Base-by-base conservation (phyloP, 2,888 invertebrate species). In the Agrotis exclamationis region DNA sequence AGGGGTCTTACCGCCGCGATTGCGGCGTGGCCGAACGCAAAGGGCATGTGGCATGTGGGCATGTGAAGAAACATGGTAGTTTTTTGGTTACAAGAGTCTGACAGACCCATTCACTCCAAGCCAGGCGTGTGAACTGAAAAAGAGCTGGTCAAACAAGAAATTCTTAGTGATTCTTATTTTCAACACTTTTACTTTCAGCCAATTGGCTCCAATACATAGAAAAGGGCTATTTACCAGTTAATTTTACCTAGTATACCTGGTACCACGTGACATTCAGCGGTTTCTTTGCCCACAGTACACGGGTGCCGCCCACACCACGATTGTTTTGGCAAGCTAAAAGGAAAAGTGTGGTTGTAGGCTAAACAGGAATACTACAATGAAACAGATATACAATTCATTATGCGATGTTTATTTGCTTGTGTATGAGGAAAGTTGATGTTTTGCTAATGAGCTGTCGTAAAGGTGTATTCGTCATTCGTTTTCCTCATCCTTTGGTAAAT, bases 361-460 rank as follows among this genome's bases (percentile, higher is more conserved):
- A 3, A 68, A 63, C 80, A 44, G 13, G 56, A 48, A 66, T 74
- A 68, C 70, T 65, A 80, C 73, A 79, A 59, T 82, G 73, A 73
- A 58, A 60, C 66, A 9, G 44, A 58, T 79, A 82, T 68, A 77
- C 72, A 82, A 72, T 64, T 72, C 62, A 68, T 73, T 72, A 79
- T n/a, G 9, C n/a, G 50, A 24, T 54, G 56, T 64, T 57, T 67
- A 60, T 66, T 60, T 58, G 44, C 76, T 50, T 54, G 51, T 63
- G 16, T 16, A 59, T 48, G n/a, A 80, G 45, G 64, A 69, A 64
- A 70, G 56, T 50, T 56, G 6, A 51, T 45, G 39, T 75, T 56
- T 75, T 47, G 63, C 44, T 56, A 22, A 24, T 45, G 28, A 57
- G 33, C n/a, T 53, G 48, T 50, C n/a, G 13, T 50, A 22, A 63